These are phyloP conservation scores for Steromphala cineraria DNA, from an alignment of 2,888 invertebrate species.

Conservation along the genomic window DNA sequence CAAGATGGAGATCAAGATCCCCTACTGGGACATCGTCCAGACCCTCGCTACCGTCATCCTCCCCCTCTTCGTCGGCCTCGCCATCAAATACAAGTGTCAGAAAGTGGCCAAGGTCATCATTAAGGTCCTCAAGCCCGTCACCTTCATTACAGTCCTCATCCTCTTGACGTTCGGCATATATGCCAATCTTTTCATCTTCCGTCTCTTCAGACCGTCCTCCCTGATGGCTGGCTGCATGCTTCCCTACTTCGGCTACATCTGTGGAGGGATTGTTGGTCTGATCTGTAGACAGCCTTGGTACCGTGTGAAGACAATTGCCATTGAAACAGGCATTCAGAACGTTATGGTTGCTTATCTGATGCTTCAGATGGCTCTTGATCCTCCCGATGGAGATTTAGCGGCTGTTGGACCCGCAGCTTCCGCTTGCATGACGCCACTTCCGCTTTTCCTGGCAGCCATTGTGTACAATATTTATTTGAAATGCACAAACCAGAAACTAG, in stretches of 20 bases:
- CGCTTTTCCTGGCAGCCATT: constrained; percentile 79
- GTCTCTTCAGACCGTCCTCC: constrained; percentile 82
- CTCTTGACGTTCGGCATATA: constrained; percentile 90
- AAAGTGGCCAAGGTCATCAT: constrained; percentile 79
- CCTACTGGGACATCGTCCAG: constrained; percentile 85
- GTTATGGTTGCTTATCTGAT: constrained; percentile 94
- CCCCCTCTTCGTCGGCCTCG: constrained; percentile 79
- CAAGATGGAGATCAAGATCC: constrained; percentile 84
- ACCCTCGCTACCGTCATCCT: constrained; percentile 86
- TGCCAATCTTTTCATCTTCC: constrained; percentile 92
- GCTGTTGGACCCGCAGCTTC: constrained; percentile 78
- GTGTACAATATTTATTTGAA: constrained; percentile 48
- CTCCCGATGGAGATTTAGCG: constrained; percentile 91
- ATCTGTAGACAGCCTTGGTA: constrained; percentile 59
- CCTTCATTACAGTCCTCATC: constrained; percentile 86
- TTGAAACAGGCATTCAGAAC: constrained; percentile 91
- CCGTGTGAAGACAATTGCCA: constrained; percentile 83
- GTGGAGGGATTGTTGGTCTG: constrained; percentile 61
- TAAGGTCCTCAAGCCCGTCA: constrained; percentile 86
- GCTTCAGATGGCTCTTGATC: constrained; percentile 85
- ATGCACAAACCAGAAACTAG: neutral
- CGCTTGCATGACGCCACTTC: constrained; percentile 95
- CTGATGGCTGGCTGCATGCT: constrained; percentile 65
- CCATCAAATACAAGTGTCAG: constrained; percentile 77
- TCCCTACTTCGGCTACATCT: constrained; percentile 68